Percentiles rank a stretch among this genome's conserved stretches.
Evolutionary conservation across 2,113 vertebrate genomes (phyloP).

Genomic region (Sinocyclocheilus anophthalmus): DNA sequence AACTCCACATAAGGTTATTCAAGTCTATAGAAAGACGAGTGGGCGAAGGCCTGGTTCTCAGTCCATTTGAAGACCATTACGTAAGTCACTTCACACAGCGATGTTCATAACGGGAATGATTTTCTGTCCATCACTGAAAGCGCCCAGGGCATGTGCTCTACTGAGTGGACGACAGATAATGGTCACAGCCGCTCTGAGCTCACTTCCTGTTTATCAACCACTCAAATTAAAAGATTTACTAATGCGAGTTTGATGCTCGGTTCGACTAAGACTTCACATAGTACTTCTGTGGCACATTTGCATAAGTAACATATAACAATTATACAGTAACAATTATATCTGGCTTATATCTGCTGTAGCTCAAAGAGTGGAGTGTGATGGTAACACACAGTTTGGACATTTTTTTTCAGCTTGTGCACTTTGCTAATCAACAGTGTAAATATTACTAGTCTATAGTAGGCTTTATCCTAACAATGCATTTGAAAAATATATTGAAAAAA

Average conservation of each 20-base stretch:
- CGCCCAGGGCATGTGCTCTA: slow-evolving; percentile 41
- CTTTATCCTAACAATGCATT: too few relatives aligned
- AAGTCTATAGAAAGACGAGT: neutral
- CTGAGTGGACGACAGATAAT: slow-evolving; percentile 38
- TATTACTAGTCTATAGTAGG: too few relatives aligned
- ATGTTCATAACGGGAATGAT: slow-evolving; percentile 43
- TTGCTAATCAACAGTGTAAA: too few relatives aligned
- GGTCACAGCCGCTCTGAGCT: slow-evolving; percentile 20
- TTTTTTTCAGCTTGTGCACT: too few relatives aligned
- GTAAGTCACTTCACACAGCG: slow-evolving; percentile 42
- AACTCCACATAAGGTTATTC: neutral
- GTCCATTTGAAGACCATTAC: slow-evolving; percentile 38
- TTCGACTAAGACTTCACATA: neutral
- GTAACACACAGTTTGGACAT: neutral
- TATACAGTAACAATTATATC: neutral
- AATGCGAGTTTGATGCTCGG: neutral
- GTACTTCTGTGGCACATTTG: neutral
- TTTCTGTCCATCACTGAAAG: slow-evolving; percentile 42
- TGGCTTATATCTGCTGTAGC: neutral
- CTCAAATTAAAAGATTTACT: neutral
- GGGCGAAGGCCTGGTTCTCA: slow-evolving; percentile 16
- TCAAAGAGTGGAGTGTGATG: neutral
- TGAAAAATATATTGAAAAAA: neutral
- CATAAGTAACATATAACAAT: neutral
- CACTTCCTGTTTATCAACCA: slow-evolving; percentile 26